Conservation (phyloP, 1,140 invertebrate species). For the Druon quercuslanigerum region DNA sequence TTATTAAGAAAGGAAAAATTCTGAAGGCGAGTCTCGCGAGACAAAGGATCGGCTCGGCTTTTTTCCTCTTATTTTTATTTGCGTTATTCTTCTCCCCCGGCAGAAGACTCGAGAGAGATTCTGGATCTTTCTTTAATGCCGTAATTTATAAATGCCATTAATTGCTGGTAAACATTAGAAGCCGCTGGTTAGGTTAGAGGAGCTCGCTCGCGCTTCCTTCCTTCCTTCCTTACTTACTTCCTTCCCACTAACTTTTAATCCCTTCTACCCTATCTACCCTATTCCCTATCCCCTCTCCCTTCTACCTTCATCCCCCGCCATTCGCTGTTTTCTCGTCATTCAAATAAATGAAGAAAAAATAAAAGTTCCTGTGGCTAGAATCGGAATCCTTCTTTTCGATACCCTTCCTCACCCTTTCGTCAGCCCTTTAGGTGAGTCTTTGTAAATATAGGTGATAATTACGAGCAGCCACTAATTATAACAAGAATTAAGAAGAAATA, state of each 20-base stretch:
- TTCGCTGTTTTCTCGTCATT: constrained; percentile 1
- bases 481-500: background rate
- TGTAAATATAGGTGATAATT: constrained; percentile 26
- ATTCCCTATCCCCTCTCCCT: background rate
- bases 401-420: constrained; percentile 15
- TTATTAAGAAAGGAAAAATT: constrained; percentile 68
- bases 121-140: constrained; percentile 51
- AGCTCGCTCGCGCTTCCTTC: constrained; percentile 40
- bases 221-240: background rate
- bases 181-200: constrained; percentile 21
- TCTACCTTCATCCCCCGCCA: background rate
- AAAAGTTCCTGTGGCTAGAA: background rate
- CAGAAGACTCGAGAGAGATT: constrained; percentile 48
- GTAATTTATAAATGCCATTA: constrained; percentile 61
- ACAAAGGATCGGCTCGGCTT: constrained; percentile 53
- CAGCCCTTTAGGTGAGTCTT: background rate
- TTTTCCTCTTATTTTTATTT: constrained; percentile 55
- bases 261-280: background rate
- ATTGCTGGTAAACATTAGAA: constrained; percentile 59
- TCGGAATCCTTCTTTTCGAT: constrained; percentile 22
- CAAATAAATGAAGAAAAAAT: constrained; percentile 24
- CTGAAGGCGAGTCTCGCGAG: constrained; percentile 55
- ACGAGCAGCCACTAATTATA: constrained; percentile 23
- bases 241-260: too few species aligned
- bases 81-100: constrained; percentile 52